Evolutionary conservation across 2,113 vertebrate species (phyloP).

Genomic region (Hypanus sabinus): DNA sequence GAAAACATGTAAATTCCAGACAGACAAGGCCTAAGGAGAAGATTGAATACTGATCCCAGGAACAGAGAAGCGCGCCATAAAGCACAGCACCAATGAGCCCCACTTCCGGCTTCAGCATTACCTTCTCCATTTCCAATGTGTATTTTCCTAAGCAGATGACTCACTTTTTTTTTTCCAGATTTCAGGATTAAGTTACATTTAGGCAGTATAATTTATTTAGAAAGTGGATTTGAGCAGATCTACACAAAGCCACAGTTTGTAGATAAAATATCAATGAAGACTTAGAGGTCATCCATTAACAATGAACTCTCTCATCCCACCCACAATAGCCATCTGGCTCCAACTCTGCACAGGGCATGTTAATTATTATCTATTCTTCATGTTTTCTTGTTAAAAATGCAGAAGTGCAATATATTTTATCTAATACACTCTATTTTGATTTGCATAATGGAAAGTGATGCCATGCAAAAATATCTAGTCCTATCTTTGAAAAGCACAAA

Average conservation of each 20-base stretch:
- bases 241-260: not conserved
- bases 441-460: not conserved
- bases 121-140: not conserved
- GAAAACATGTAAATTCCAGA: no score
- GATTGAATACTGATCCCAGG: no score
- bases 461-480: not conserved
- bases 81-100: not conserved
- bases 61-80: no score
- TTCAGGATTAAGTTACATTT: not conserved
- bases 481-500: not conserved
- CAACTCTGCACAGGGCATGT: not conserved
- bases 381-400: not conserved
- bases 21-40: no score
- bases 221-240: not conserved
- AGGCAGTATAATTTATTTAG: not conserved
- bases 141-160: not conserved
- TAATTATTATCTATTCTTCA: not conserved
- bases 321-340: not conserved
- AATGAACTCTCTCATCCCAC: not conserved
- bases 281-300: not conserved
- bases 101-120: not conserved
- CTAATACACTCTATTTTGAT: not conserved
- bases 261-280: not conserved
- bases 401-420: not conserved
- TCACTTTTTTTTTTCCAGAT: not conserved